phyloP scores from a whole-genome alignment of 2,797 vertebrate genomes.

The Crocodylus rhombifer region DNA sequence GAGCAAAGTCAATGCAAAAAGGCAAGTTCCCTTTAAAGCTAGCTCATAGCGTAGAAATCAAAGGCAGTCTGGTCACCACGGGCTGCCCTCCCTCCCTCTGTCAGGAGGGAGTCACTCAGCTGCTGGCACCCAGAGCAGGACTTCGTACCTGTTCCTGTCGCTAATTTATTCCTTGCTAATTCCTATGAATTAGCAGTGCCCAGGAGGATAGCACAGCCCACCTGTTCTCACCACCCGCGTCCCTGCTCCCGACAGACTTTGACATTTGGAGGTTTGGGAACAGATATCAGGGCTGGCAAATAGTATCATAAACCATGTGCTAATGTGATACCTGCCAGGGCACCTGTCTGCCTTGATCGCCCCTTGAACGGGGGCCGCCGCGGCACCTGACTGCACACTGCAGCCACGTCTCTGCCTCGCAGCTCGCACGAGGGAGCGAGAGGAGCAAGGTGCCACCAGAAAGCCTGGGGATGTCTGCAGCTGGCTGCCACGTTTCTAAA shows the following conservation, averaged over 20 bases:
- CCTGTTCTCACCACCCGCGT: constrained; percentile 43
- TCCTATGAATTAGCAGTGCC: constrained; percentile 64
- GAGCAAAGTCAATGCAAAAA: not conserved
- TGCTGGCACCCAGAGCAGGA: constrained; percentile 24
- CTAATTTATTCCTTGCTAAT: constrained; percentile 32
- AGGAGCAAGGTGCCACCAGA: rapidly evolving
- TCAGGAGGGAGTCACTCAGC: constrained; percentile 54
- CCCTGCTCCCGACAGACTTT: constrained; percentile 28
- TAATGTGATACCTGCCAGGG: rapidly evolving
- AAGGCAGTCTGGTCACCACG: not conserved
- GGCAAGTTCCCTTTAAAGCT: not conserved
- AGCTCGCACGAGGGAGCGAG: too few species aligned
- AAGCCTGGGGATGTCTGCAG: rapidly evolving
- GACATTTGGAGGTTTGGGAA: constrained; percentile 73
- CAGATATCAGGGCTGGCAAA: constrained; percentile 21
- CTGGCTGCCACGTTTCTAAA: rapidly evolving
- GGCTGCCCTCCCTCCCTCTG: not conserved
- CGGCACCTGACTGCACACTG: too few species aligned
- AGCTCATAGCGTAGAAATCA: constrained; percentile 8
- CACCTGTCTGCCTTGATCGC: not conserved
- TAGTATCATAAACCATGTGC: constrained; percentile 55
- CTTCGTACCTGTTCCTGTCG: constrained; percentile 17
- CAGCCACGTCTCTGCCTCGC: not conserved
- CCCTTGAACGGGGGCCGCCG: not conserved
- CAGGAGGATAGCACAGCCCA: constrained; percentile 63